These are phyloP conservation scores for Heliconius hewitsoni DNA, from an alignment of 1,140 invertebrate genomes.

Conservation along the genomic window DNA sequence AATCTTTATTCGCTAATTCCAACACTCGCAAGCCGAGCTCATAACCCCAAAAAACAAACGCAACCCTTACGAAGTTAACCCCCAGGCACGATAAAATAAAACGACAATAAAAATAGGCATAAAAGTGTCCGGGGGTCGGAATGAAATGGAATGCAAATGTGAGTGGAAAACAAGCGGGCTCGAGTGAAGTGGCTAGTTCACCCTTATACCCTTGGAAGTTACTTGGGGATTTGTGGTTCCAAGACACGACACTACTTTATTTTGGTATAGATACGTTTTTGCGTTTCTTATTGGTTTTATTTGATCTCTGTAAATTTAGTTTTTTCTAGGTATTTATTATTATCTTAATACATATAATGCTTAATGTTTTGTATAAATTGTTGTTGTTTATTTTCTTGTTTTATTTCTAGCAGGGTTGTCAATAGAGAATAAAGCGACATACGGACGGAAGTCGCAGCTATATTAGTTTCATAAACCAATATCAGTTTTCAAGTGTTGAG, in stretches of 20 bases:
- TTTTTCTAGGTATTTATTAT: no score
- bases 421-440: no score
- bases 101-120: slow-evolving; percentile 66
- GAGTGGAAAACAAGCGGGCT: slow-evolving; percentile 43
- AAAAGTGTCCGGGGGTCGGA: slow-evolving; percentile 60
- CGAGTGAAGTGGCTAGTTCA: slow-evolving; percentile 38
- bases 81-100: slow-evolving; percentile 65
- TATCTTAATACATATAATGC: no score
- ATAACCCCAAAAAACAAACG: slow-evolving; percentile 62
- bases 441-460: no score
- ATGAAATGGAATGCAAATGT: slow-evolving; percentile 78
- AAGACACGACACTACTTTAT: slow-evolving; percentile 10
- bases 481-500: no score
- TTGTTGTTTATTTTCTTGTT: no score
- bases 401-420: no score
- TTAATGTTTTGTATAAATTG: no score
- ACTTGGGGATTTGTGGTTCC: slow-evolving; percentile 37
- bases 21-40: slow-evolving; percentile 42
- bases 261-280: background rate
- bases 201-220: slow-evolving; percentile 13
- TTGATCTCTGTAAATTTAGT: no score
- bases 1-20: slow-evolving; percentile 32
- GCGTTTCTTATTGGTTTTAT: background rate
- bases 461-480: no score
- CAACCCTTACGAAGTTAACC: slow-evolving; percentile 54